phyloP scores from a whole-genome alignment of 2,113 vertebrate species.

The Syngnathus typhle region DNA sequence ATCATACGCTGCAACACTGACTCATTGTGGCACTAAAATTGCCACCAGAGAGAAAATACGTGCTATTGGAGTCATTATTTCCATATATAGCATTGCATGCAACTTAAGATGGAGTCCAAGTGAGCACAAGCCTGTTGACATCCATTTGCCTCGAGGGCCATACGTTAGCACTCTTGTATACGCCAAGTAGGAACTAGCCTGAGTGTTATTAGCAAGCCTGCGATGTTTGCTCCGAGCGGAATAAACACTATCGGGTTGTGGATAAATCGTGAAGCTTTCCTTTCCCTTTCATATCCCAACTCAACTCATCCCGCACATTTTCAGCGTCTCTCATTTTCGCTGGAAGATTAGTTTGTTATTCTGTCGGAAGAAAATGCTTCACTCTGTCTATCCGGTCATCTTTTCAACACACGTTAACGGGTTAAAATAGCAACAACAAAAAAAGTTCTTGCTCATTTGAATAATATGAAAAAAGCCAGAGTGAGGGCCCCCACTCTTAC shows the following conservation, averaged over 20 bases:
- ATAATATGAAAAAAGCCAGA: conserved; percentile 48
- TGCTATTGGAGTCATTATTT: conserved; percentile 6
- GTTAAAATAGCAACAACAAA: conserved; percentile 35
- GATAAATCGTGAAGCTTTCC: conserved; percentile 56
- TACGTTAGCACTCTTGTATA: conserved; percentile 37
- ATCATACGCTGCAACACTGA: conserved; percentile 29
- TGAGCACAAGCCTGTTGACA: conserved; percentile 21
- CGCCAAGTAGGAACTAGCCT: conserved; percentile 33
- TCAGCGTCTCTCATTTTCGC: conserved; percentile 41
- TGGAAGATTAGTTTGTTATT: conserved; percentile 22
- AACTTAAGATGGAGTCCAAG: conserved; percentile 17
- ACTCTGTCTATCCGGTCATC: conserved; percentile 38
- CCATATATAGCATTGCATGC: conserved; percentile 18
- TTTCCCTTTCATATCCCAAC: conserved; percentile 53
- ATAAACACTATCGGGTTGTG: conserved; percentile 52
- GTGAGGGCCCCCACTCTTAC: conserved; percentile 15
- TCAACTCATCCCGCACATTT: conserved; percentile 45
- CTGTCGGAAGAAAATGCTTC: conserved; percentile 49
- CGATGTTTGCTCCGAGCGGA: conserved; percentile 40
- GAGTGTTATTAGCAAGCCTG: conserved; percentile 43
- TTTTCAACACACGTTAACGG: conserved; percentile 61
- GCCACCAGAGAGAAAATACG: not conserved
- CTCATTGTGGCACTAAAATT: conserved; percentile 23
- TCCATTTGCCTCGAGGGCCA: conserved; percentile 15
- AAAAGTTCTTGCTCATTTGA: conserved; percentile 43